Evolutionary conservation across 2,888 invertebrate genomes (phyloP), one percentile per base, ranked within the genome.

Genomic region (Drosophila quasianomalipes): DNA sequence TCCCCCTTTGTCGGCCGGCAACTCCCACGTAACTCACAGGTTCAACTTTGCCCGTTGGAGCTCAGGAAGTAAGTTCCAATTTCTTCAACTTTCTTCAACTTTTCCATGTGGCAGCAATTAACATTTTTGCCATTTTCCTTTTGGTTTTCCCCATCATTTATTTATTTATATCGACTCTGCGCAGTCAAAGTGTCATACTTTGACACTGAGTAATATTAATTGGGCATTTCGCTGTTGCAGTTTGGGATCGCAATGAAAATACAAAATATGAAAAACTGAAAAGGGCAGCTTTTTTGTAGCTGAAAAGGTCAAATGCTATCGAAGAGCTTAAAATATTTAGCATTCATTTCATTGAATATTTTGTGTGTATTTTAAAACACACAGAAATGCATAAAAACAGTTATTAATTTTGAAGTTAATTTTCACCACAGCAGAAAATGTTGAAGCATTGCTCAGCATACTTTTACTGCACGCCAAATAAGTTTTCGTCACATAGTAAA

Each of bases 121-220:
- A 57, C n/a, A 10, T 55, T 55, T 14, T 14, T 37, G 33, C 22
- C 26, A 52, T 58, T 75, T 77, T 63, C 37, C 35, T 49, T 53
- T 49, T 44, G 12, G 53, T 16, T 44, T 58, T 22, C 4, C 4
- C n/a, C 61, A 62, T 53, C n/a, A 58, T 58, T 31, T 31, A 58
- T 83, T 63, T 59, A 70, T 67, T 69, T 71, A 66, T 47, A 44
- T 39, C 39, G 26, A 85, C 74, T 78, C 75, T 81, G 84, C 41
- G 65, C 75, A 52, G 59, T 75, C 31, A 81, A 76, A 72, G 69
- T 89, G 90, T 81, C 88, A 87, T 70, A 69, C 55, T 82, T 65
- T 77, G 85, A 86, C 90, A 74, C 72, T 85, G 85, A 86, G 70
- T 71, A 73, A 72, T 79, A 86, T 86, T 90, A 88, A 86, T 90